A percentile compares a stretch with the other conserved stretches of the same genome.
These are phyloP conservation scores for Lydus trimaculatus DNA, from an alignment of 2,888 invertebrate genomes.

Conservation along the genomic window DNA sequence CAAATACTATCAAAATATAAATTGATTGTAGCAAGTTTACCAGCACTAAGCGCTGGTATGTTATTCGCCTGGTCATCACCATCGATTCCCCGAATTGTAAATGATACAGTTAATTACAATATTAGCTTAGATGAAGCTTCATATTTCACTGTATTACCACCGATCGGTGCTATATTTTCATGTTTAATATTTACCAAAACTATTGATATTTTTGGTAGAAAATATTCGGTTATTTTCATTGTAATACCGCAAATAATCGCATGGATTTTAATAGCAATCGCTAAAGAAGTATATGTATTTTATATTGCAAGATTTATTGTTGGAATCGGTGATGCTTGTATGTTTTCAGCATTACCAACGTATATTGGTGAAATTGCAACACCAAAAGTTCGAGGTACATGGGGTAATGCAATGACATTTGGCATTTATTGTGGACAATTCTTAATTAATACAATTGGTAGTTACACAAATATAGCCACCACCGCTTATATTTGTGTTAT, in stretches of 20 bases:
- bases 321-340: conserved; percentile 46
- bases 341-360: conserved; percentile 46
- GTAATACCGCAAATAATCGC: conserved; percentile 45
- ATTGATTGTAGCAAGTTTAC: conserved; percentile 19
- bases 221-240: conserved; percentile 39
- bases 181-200: conserved; percentile 31
- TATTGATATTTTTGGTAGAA: conserved; percentile 39
- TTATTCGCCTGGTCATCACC: conserved; percentile 52
- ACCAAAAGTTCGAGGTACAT: conserved; percentile 48
- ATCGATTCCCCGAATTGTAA: conserved; percentile 48
- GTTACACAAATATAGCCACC: conserved; percentile 63
- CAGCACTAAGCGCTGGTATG: conserved; percentile 42
- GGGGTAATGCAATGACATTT: conserved; percentile 47
- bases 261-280: conserved; percentile 42
- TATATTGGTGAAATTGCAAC: conserved; percentile 50
- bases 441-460: conserved; percentile 63
- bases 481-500: conserved; percentile 66
- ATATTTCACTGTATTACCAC: conserved; percentile 50
- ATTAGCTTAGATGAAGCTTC: conserved; percentile 52
- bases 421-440: conserved; percentile 45
- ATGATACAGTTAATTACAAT: conserved; percentile 44
- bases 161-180: conserved; percentile 32
- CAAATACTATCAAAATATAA: not conserved
- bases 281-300: conserved; percentile 45
- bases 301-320: conserved; percentile 47